Evolutionary conservation across 2,113 vertebrate species (phyloP), one percentile per base, ranked within the genome.

Genomic region (Agapornis roseicollis): DNA sequence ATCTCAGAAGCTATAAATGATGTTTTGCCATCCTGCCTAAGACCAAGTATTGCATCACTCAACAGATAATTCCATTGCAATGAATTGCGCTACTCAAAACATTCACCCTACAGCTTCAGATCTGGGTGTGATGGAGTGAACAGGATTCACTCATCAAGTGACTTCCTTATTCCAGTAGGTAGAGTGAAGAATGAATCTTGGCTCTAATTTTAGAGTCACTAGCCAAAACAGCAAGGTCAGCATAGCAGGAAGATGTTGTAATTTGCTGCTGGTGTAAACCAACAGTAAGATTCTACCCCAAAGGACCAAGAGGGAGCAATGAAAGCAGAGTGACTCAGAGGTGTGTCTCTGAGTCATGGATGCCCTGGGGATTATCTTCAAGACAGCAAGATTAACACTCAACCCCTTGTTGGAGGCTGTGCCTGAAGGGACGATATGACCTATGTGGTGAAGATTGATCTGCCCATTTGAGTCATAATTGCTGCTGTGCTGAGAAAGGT

Each of bases 261-360:
- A 91, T 92, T 94, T 86, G 81, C 74, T 35, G 33, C 69, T 90
- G 73, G 65, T 81, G n/a, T 84, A 89, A 92, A 89, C 39, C 77
- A 90, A 56, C 65, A 89, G 39, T 79, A 72, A 71, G 19, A 91
- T 87, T 82, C 70, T 95, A 88, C 27, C 80, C 89, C 64, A 80
- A 66, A 83, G 80, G 77, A 83, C 77, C 35, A 37, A 89, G 81
- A 91, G 94, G 83, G 89, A 89, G 58, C 27, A 73, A 65, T 73
- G 89, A 85, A 94, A 91, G 91, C 74, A 58, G 11, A 47, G 71
- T 95, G 93, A 95, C 80, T 94, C 90, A 88, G 91, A 88, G 81
- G 46, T 74, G 77, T 80, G 74, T 68, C 76, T 85, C 47, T 80
- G 91, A 93, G 65, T 94, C 87, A 92, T 1, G 0, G 53, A 28